Percentiles rank a stretch among this genome's conserved stretches.
These are phyloP conservation scores for Achroia grisella DNA, from an alignment of 1,140 invertebrate genomes.

Conservation along the genomic window DNA sequence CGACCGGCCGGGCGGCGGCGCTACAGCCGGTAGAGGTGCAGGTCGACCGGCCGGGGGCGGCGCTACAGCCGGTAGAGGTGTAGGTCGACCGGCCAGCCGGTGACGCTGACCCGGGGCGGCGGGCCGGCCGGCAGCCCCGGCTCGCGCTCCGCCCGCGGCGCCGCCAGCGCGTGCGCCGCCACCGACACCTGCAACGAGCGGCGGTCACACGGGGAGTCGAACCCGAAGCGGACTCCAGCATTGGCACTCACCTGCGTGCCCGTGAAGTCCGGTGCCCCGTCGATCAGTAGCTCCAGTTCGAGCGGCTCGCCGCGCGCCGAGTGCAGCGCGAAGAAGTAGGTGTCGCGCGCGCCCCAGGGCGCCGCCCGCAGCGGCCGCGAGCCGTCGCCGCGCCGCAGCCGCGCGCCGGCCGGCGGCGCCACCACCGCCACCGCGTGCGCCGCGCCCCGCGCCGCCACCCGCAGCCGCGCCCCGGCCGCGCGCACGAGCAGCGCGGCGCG, in stretches of 20 bases:
- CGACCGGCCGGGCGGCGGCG: no score
- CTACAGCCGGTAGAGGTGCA: no score
- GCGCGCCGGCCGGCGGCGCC: conserved; percentile 20
- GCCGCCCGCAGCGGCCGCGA: conserved; percentile 12
- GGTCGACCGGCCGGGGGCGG: neutral
- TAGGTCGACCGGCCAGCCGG: conserved; percentile 49
- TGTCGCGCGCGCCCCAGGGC: conserved; percentile 23
- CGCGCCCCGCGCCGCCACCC: conserved; percentile 8
- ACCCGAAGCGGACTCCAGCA: neutral
- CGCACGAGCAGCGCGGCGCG: neutral
- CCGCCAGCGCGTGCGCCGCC: conserved; percentile 27
- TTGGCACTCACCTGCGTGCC: neutral
- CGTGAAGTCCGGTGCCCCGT: conserved; percentile 3
- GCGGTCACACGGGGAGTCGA: no score
- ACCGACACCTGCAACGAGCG: conserved; percentile 24
- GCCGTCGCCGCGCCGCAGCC: conserved; percentile 3
- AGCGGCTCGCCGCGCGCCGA: conserved; percentile 19
- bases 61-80: conserved; percentile 27
- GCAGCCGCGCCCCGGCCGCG: conserved; percentile 9
- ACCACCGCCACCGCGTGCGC: conserved; percentile 24
- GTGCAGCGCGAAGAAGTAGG: conserved; percentile 47
- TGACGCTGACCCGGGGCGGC: conserved; percentile 26
- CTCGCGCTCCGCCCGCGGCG: neutral
- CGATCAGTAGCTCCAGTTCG: conserved; percentile 13
- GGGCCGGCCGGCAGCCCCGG: conserved; percentile 20